Evolutionary conservation across 2,888 invertebrate species (phyloP), one percentile per base, ranked within the genome.

Genomic region (Eurytoma adleriae): DNA sequence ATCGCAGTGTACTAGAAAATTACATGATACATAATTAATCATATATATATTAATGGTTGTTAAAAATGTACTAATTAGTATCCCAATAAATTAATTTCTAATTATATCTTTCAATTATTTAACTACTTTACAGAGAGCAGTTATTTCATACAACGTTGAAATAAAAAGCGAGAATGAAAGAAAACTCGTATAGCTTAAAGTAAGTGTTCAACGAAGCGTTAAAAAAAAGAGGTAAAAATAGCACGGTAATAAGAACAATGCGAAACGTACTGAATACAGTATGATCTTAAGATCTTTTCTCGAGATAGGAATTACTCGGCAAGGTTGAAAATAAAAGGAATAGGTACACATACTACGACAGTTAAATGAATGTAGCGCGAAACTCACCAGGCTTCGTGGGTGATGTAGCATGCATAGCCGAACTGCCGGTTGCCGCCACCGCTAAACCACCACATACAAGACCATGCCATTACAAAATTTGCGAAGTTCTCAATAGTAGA

Each of bases 381-480:
- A 75, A 90, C 90, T 90, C 90, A 90, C 90, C 90, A 86, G 88
- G 87, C 83, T 89, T 90, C 83, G 89, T 89, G 86, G 90, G 89
- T 89, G 90, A 90, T 85, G 90, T 87, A 86, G 87, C 88, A 89
- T 90, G 90, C 89, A 90, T 88, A 88, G 89, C 85, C 85, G 90
- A 87, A 87, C 86, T 88, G 86, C 89, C 88, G 84, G 88, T 89
- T 85, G 89, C 87, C 87, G 89, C 85, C 88, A 89, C 89, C 88
- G 89, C 90, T 90, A 90, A 89, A 90, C 87, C 89, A 90, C 85
- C 88, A 89, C 87, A 90, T 84, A 90, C 86, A 85, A 87, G 83
- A 87, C 86, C 87, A 86, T 88, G 87, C 87, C 85, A 87, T 89
- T 87, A 88, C 87, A 86, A 85, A 85, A 85, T 83, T 85, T 83